Percentiles rank a stretch among this genome's conserved stretches.
phyloP scores from a whole-genome alignment of 2,888 invertebrate genomes.

The Girardia tigrina region DNA sequence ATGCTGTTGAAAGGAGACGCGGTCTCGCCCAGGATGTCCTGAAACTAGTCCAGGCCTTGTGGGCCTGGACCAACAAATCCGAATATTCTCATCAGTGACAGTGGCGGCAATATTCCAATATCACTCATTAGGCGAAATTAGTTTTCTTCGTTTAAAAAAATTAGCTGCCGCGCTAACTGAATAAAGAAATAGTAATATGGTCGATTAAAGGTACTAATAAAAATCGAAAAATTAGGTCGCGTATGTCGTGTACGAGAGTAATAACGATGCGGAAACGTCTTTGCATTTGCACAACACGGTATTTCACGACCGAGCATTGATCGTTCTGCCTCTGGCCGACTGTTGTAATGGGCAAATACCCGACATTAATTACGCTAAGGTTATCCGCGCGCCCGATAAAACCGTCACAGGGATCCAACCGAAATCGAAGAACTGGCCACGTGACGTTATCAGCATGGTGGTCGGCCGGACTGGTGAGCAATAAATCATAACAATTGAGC shows the following conservation, averaged over 20 bases:
- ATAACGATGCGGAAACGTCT: slow-evolving; percentile 69
- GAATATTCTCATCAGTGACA: no score
- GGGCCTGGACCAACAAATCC: no score
- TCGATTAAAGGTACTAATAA: no score
- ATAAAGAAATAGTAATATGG: no score
- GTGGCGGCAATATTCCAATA: no score
- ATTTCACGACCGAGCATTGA: slow-evolving; percentile 87
- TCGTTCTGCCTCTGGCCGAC: slow-evolving; percentile 74
- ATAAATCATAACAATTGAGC: slow-evolving; percentile 58
- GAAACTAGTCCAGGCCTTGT: no score
- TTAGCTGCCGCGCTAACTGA: no score
- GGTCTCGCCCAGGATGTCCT: no score
- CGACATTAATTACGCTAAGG: slow-evolving; percentile 80
- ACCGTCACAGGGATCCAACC: slow-evolving; percentile 71
- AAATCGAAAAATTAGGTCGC: no score
- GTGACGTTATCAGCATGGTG: slow-evolving; percentile 70
- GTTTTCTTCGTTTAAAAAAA: no score
- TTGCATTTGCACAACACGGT: slow-evolving; percentile 97
- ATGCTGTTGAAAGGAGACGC: no score
- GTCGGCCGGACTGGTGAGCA: slow-evolving; percentile 33
- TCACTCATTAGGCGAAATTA: no score
- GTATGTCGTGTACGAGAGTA: slow-evolving; percentile 69
- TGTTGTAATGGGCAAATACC: slow-evolving; percentile 66
- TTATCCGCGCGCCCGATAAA: slow-evolving; percentile 75
- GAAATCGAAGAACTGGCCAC: slow-evolving; percentile 63